Evolutionary conservation across 2,797 vertebrate species (phyloP).

Genomic region (Peromyscus attwateri): DNA sequence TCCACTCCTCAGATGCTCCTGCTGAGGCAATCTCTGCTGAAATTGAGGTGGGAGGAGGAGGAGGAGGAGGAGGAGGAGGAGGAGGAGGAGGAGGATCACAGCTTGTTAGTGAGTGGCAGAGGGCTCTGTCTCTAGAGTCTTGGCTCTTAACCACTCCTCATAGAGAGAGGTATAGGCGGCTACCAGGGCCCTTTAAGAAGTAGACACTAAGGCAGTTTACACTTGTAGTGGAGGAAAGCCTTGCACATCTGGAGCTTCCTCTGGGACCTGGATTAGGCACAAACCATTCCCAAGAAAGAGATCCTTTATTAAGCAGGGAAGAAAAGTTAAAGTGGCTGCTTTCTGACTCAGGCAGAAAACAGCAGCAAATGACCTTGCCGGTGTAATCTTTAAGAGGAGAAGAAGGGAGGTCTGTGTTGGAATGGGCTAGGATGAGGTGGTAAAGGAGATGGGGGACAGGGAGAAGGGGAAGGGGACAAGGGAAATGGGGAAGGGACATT

Average conservation of each 20-base stretch:
- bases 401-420: too few species aligned
- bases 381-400: too few species aligned
- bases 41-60: not conserved
- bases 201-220: not conserved
- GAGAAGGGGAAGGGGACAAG: too few species aligned
- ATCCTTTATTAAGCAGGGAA: too few species aligned
- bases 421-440: too few species aligned
- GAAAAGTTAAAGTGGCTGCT: too few species aligned
- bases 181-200: not conserved
- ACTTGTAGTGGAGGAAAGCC: not conserved
- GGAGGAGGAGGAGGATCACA: not conserved
- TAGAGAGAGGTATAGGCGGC: not conserved
- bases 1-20: not conserved
- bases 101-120: not conserved
- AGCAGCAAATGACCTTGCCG: too few species aligned
- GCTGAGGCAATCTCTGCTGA: not conserved
- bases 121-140: not conserved
- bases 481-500: fast-evolving
- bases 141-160: not conserved
- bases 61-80: not conserved
- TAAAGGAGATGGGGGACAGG: too few species aligned
- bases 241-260: not conserved
- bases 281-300: not conserved
- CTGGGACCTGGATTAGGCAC: not conserved
- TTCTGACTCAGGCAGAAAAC: too few species aligned